Evolutionary conservation across 2,888 invertebrate genomes (phyloP), one percentile per base, ranked within the genome.

Genomic region (Sylvicola cinctus): DNA sequence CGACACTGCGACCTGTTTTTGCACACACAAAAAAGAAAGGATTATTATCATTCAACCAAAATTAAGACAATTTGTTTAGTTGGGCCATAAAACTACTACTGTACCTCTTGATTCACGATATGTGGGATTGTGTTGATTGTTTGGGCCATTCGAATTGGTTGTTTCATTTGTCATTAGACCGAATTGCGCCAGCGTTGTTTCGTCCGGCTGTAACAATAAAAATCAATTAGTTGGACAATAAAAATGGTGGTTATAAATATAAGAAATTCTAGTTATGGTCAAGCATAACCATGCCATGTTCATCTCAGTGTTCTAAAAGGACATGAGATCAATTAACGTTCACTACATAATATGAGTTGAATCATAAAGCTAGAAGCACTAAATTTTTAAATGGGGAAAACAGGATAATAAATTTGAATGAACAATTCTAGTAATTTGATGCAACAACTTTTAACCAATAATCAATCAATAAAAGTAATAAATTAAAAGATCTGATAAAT

Each of bases 1-100:
- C 70, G 39, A 69, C 66, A 41, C 68, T 69, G 26, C 72, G 61
- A 5, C 68, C 60, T 42, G n/a, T 28, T n/a, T n/a, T n/a, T n/a
- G n/a, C n/a, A n/a, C n/a, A n/a, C n/a, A 13, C 7, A 29, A 27
- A 16, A 32, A 35, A 1, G 31, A 15, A 31, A 36, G 15, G 29
- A 4, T 17, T 29, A 20, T 25, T 36, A 13, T n/a, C 4, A 31
- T 23, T 17, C 66, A 55, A 39, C 10, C 53, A 51, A 30, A 48
- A 49, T 29, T 47, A 43, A 29, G 39, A 32, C 8, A 20, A 12
- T 32, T 17, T 32, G 23, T 4, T 12, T 16, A 42, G 32, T 36
- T 43, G 41, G 28, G 41, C 38, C 32, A 27, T 38, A 39, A 39
- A 36, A 13, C 5, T 27, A 13, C 6, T 10, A 16, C 20, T 4